Evolutionary conservation across 2,797 vertebrate genomes (phyloP), one percentile per base, ranked within the genome.

Genomic region (Sciurus carolinensis): DNA sequence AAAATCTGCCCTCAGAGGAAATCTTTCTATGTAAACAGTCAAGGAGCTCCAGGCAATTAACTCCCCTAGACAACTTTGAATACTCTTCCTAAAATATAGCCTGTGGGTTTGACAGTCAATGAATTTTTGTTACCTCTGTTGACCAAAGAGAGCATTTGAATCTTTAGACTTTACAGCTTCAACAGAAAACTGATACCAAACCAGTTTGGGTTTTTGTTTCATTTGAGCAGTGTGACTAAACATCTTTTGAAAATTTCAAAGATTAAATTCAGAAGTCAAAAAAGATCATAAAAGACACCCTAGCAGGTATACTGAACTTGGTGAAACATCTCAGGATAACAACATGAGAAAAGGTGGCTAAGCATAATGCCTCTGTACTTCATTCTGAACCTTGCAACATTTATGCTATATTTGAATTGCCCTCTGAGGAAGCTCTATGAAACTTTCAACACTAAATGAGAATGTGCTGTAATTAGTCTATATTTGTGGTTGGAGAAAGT

Each of bases 181-280:
- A 64, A 47, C 17, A 69, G 20, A 87, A 90, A 85, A 75, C 72
- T 47, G 24, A 18, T 20, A 73, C 24, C 57, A 69, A 95, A 84
- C n/a, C 11, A 91, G 64, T 10, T 10, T 85, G 11, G 67, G 2
- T 20, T 72, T 76, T 87, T 57, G 12, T 86, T 71, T 59, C 57
- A 76, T 47, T 50, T 87, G 14, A 94, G 44, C 64, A 95, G 69
- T 24, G 22, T 80, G n/a, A 47, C 64, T 93, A 87, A 83, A 84
- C 24, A 4, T 36, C 79, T 91, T 90, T 72, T 75, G 54, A 95
- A 90, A 94, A 52, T 3, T 80, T 91, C 82, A 64, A 39, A 62
- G 30, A 54, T 22, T 6, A 90, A 90, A 87, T 90, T 95, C 69
- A 79, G n/a, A 84, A 83, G 14, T 71, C 79, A 47, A 87, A 94